These are phyloP conservation scores for Rhinatrema bivittatum DNA, from an alignment of 2,797 vertebrate species.

Conservation along the genomic window DNA sequence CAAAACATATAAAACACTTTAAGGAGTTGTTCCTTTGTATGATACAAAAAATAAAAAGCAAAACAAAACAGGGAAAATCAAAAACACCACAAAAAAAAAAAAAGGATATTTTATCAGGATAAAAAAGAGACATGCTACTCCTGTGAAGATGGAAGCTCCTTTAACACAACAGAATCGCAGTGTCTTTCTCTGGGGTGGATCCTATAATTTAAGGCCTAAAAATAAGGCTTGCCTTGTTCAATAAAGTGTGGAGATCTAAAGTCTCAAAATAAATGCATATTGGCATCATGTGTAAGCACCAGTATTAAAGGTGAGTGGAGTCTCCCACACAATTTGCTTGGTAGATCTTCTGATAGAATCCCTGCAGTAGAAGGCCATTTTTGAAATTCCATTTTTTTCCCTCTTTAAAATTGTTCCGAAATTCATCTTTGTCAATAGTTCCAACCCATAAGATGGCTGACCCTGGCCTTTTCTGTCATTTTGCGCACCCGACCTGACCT, in stretches of 20 bases:
- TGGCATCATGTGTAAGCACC: slow-evolving; percentile 67
- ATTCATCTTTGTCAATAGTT: slow-evolving; percentile 66
- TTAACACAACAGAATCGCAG: slow-evolving; percentile 52
- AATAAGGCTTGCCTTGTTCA: slow-evolving; percentile 80
- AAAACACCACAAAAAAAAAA: slow-evolving; percentile 12
- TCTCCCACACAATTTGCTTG: slow-evolving; percentile 57
- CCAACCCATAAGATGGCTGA: slow-evolving; percentile 99
- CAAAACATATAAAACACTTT: slow-evolving; percentile 65
- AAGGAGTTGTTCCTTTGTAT: slow-evolving; percentile 68
- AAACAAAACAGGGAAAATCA: no score
- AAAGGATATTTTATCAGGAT: slow-evolving; percentile 40
- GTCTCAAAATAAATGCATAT: slow-evolving; percentile 51
- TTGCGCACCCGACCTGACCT: slow-evolving; percentile 92
- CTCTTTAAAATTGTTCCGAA: slow-evolving; percentile 38
- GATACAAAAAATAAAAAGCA: slow-evolving; percentile 53
- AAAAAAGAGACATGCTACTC: slow-evolving; percentile 47
- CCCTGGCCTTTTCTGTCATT: slow-evolving; percentile 97
- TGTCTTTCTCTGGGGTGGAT: slow-evolving; percentile 34
- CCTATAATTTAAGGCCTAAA: slow-evolving; percentile 61
- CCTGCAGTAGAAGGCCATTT: slow-evolving; percentile 83
- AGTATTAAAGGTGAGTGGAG: slow-evolving; percentile 56
- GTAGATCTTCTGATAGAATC: slow-evolving; percentile 73
- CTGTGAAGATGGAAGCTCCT: slow-evolving; percentile 52
- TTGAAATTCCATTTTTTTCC: no score
- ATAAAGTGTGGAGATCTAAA: slow-evolving; percentile 52